A percentile compares a stretch with the other conserved stretches of the same genome.
Conservation (phyloP, 1,140 invertebrate genomes). For the Charaxes varanes region DNA sequence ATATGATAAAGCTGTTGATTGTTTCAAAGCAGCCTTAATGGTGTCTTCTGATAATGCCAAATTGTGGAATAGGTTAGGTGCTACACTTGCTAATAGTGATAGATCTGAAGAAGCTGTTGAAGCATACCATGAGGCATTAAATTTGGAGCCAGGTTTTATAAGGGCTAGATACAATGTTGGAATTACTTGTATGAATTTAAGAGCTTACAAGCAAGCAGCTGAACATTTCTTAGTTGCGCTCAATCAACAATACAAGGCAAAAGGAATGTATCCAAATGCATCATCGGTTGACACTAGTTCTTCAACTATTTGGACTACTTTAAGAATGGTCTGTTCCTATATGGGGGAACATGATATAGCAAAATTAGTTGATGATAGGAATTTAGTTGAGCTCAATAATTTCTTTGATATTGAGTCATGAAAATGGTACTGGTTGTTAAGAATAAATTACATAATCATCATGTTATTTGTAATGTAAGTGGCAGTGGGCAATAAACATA, state of each 20-base stretch:
- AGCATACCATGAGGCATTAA: slow-evolving; percentile 94
- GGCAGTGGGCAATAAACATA: neutral
- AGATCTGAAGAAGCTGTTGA: slow-evolving; percentile 96
- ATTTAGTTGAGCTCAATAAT: slow-evolving; percentile 79
- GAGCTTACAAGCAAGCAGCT: slow-evolving; percentile 93
- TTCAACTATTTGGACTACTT: slow-evolving; percentile 95
- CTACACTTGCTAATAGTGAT: slow-evolving; percentile 96
- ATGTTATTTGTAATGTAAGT: slow-evolving; percentile 15
- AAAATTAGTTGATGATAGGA: slow-evolving; percentile 82
- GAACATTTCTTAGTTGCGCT: slow-evolving; percentile 96
- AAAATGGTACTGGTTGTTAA: neutral
- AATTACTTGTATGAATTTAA: slow-evolving; percentile 97
- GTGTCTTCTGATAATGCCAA: slow-evolving; percentile 90
- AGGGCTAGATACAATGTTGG: slow-evolving; percentile 98
- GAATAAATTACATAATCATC: slow-evolving; percentile 1
- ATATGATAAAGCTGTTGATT: slow-evolving; percentile 97
- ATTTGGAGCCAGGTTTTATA: slow-evolving; percentile 96
- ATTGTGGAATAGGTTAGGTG: slow-evolving; percentile 98
- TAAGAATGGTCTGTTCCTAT: slow-evolving; percentile 91
- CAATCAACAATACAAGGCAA: slow-evolving; percentile 92
- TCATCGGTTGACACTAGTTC: slow-evolving; percentile 77
- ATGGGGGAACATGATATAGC: slow-evolving; percentile 89
- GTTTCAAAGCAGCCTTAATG: slow-evolving; percentile 92
- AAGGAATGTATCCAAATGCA: slow-evolving; percentile 56
- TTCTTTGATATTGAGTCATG: slow-evolving; percentile 76